Evolutionary conservation across 2,888 invertebrate genomes (phyloP).

Genomic region (Zygogramma bicolorata): DNA sequence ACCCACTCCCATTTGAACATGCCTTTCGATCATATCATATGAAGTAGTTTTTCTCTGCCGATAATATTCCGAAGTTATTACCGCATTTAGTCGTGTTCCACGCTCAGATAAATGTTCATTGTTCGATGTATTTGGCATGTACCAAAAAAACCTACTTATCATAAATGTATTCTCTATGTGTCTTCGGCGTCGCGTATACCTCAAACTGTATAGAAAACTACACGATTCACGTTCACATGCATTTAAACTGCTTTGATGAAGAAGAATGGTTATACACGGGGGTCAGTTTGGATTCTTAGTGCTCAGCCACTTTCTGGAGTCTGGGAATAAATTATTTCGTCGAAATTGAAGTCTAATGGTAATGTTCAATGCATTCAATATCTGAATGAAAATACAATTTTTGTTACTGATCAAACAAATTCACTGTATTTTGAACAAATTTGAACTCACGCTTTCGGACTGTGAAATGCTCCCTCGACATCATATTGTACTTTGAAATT

Average conservation of each 20-base stretch:
- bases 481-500: no score
- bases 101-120: constrained; percentile 54
- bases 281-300: constrained; percentile 5
- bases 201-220: constrained; percentile 65
- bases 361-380: no score
- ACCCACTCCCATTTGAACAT: not conserved
- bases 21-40: not conserved
- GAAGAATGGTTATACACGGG: constrained; percentile 49
- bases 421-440: no score
- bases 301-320: not conserved
- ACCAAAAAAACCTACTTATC: constrained; percentile 56
- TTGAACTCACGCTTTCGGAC: no score
- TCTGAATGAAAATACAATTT: no score
- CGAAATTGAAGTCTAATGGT: no score
- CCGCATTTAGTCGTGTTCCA: constrained; percentile 41
- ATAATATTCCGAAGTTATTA: constrained; percentile 2
- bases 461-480: no score
- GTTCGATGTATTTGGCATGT: constrained; percentile 62
- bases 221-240: constrained; percentile 50
- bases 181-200: constrained; percentile 71
- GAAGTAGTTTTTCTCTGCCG: constrained; percentile 6
- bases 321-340: not conserved
- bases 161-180: constrained; percentile 66
- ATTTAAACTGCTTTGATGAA: constrained; percentile 66
- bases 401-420: no score